phyloP scores from a whole-genome alignment of 2,113 vertebrate species.

The Hippocampus guttulatus region DNA sequence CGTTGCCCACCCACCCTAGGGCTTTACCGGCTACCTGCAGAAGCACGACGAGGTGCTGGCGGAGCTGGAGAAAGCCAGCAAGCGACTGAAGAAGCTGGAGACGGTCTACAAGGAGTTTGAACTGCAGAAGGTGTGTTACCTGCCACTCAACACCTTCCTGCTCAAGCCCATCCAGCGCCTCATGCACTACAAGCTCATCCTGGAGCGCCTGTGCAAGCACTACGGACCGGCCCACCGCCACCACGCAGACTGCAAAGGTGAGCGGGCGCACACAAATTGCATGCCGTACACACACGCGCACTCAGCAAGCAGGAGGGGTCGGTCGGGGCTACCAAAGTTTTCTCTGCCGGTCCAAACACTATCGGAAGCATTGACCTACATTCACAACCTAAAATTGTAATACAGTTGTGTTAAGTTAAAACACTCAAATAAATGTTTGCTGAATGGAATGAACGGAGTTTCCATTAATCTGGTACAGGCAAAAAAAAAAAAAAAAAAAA shows the following conservation, averaged over 20 bases:
- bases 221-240: constrained; percentile 75
- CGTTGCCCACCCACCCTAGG: constrained; percentile 60
- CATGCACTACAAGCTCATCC: constrained; percentile 88
- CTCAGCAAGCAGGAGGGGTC: no score
- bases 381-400: no score
- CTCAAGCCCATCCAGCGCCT: constrained; percentile 94
- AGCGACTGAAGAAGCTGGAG: constrained; percentile 82
- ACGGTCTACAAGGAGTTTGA: constrained; percentile 89
- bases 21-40: constrained; percentile 81
- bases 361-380: no score
- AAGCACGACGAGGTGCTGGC: constrained; percentile 84
- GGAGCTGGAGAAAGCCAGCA: constrained; percentile 85
- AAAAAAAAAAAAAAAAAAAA: no score
- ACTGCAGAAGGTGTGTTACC: constrained; percentile 93
- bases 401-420: no score
- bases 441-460: no score
- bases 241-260: constrained; percentile 79
- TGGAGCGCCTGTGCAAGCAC: constrained; percentile 83
- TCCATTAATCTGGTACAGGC: no score
- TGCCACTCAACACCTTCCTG: constrained; percentile 90
- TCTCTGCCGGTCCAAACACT: no score
- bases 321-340: no score
- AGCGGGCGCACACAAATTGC: constrained; percentile 26
- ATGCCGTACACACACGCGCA: no score
- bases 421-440: no score